Evolutionary conservation across 2,113 vertebrate species (phyloP).

Genomic region (Toxotes chatareus): DNA sequence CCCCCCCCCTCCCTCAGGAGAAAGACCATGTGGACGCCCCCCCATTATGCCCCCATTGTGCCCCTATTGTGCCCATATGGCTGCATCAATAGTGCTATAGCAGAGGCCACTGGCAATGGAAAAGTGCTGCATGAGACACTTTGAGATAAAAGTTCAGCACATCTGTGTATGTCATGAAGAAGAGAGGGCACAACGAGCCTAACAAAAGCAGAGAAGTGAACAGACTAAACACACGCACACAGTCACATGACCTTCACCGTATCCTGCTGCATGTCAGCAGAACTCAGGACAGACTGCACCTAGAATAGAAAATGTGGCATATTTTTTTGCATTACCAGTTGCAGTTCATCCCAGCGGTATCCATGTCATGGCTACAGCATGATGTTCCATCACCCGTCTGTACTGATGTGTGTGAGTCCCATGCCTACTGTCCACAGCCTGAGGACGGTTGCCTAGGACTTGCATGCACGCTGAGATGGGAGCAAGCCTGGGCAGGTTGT

Average conservation of each 20-base stretch:
- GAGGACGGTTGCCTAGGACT: conserved; percentile 62
- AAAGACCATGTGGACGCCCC: conserved; percentile 56
- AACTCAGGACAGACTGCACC: background rate
- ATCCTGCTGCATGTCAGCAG: conserved; percentile 34
- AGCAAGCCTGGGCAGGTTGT: conserved; percentile 70
- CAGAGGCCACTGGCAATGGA: conserved; percentile 44
- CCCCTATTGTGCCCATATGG: conserved; percentile 69
- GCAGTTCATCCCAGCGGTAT: conserved; percentile 3
- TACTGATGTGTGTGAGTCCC: conserved; percentile 9
- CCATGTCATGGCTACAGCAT: conserved; percentile 16
- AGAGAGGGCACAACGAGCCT: conserved; percentile 32
- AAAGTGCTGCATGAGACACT: conserved; percentile 75
- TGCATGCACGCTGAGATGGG: conserved; percentile 49
- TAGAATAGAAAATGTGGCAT: background rate
- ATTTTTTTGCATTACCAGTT: background rate
- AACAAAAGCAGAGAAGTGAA: conserved; percentile 23
- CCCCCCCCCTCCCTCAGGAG: conserved; percentile 47
- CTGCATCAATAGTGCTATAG: conserved; percentile 64
- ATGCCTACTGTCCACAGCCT: conserved; percentile 34
- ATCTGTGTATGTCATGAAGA: conserved; percentile 48
- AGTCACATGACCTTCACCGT: conserved; percentile 9
- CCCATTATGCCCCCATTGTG: conserved; percentile 53
- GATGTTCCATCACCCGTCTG: conserved; percentile 25
- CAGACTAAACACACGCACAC: conserved; percentile 3
- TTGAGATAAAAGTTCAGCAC: conserved; percentile 66